phyloP scores from a whole-genome alignment of 2,888 invertebrate species.

The Metacarcinus magister region DNA sequence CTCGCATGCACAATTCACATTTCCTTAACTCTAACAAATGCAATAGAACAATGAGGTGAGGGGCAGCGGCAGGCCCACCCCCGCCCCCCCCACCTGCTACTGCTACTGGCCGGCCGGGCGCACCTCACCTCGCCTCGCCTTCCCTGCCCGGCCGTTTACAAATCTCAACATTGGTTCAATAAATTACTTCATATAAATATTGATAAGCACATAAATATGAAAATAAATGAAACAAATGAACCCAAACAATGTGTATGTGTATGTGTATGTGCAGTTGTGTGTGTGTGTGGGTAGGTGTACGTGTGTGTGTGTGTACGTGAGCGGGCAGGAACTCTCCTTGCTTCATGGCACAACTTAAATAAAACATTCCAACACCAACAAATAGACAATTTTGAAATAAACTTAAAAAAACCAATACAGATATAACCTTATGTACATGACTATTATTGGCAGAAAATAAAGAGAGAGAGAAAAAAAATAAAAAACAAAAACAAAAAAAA shows the following conservation, averaged over 20 bases:
- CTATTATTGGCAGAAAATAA: slow-evolving; percentile 19
- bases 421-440: slow-evolving; percentile 77
- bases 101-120: background rate
- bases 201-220: background rate
- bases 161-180: slow-evolving; percentile 75
- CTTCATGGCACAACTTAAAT: slow-evolving; percentile 79
- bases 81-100: background rate
- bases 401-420: slow-evolving; percentile 77
- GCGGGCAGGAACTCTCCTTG: slow-evolving; percentile 43
- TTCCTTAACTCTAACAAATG: slow-evolving; percentile 79
- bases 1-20: slow-evolving; percentile 61
- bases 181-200: slow-evolving; percentile 78
- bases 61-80: background rate
- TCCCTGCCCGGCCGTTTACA: slow-evolving; percentile 58
- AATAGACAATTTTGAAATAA: slow-evolving; percentile 81
- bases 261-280: background rate
- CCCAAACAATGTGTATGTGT: slow-evolving; percentile 64
- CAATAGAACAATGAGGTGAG: slow-evolving; percentile 71
- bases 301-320: slow-evolving; percentile 36
- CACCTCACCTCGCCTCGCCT: background rate
- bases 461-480: background rate
- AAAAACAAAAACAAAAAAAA: background rate
- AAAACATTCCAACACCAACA: slow-evolving; percentile 63
- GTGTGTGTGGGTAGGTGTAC: background rate
- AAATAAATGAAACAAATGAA: slow-evolving; percentile 78